Base-by-base conservation (phyloP, 2,888 invertebrate species). In the Machimus atricapillus region DNA sequence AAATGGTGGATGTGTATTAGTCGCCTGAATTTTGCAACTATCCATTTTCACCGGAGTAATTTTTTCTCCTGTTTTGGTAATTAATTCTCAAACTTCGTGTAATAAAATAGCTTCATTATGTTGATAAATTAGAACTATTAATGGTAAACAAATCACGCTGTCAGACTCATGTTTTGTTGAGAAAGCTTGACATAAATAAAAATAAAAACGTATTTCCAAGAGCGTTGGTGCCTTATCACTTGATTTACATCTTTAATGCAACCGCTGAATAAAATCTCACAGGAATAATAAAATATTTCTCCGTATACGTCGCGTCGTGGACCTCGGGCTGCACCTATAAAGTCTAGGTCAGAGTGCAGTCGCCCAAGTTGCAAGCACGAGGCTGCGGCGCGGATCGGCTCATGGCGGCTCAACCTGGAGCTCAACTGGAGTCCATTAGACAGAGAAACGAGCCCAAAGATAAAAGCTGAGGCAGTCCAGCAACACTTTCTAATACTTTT, bases 21-120 rank as follows among this genome's bases (percentile, higher is more conserved):
- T n/a, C 34, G 27, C 56, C 1, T 23, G n/a, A 12, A 27, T 52
- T 52, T 81, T n/a, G 83, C 66, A 83, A 83, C 58, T 66, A 37
- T 66, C 40, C 58, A 66, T 19, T 83, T 52, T 23, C 34, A 37
- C 23, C 37, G 40, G 27, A 58, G 9, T 16, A 83, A 73, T 19
- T 37, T 83, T 83, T 83, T 83, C n/a, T 66, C 40, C 40, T 66
- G 83, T 73, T 66, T 23, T 37, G 58, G 19, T 76, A 86, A 82
- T 81, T 83, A 86, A 86, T 87, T 81, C 77, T 56, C 78, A 27
- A 58, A 87, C 58, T 82, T 37, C 86, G 86, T 86, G 86, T 81
- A 86, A 86, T 79, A 86, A 83, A 82, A 83, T 86, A 66, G 58
- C 58, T 83, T 86, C 83, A 87, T 87, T 86, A 87, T 87, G 87